phyloP scores from a whole-genome alignment of 2,797 vertebrate species.

The Sebastes itinus region DNA sequence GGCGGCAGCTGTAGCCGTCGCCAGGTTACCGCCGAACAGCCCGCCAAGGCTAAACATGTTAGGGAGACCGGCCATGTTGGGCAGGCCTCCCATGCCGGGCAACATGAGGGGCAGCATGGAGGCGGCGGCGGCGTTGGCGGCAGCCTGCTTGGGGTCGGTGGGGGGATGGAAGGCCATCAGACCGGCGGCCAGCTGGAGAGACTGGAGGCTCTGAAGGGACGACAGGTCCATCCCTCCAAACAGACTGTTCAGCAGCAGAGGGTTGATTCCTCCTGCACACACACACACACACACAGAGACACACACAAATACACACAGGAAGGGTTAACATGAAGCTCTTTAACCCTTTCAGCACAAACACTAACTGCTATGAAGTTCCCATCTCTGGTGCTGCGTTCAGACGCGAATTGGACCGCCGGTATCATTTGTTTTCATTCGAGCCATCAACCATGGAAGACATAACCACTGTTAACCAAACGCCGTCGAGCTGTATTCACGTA shows the following conservation, averaged over 20 bases:
- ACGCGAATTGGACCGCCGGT: too few species aligned
- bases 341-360: background rate
- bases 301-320: background rate
- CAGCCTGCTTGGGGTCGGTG: conserved; percentile 89
- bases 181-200: conserved; percentile 95
- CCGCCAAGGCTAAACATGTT: conserved; percentile 93
- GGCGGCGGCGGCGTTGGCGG: conserved; percentile 86
- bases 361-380: background rate
- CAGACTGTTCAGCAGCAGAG: conserved; percentile 95
- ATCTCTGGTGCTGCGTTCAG: too few species aligned
- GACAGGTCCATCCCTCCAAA: conserved; percentile 98
- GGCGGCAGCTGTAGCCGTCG: conserved; percentile 82
- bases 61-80: conserved; percentile 92
- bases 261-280: conserved; percentile 91
- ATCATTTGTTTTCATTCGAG: too few species aligned
- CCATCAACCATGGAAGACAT: too few species aligned
- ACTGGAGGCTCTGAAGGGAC: conserved; percentile 96
- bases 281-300: conserved; percentile 19
- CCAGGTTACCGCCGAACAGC: conserved; percentile 91
- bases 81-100: conserved; percentile 88
- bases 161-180: conserved; percentile 96
- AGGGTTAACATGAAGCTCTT: background rate
- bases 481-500: too few species aligned
- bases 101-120: conserved; percentile 97
- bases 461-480: too few species aligned